phyloP scores from a whole-genome alignment of 1,140 invertebrate species.

The Microvelia longipes region DNA sequence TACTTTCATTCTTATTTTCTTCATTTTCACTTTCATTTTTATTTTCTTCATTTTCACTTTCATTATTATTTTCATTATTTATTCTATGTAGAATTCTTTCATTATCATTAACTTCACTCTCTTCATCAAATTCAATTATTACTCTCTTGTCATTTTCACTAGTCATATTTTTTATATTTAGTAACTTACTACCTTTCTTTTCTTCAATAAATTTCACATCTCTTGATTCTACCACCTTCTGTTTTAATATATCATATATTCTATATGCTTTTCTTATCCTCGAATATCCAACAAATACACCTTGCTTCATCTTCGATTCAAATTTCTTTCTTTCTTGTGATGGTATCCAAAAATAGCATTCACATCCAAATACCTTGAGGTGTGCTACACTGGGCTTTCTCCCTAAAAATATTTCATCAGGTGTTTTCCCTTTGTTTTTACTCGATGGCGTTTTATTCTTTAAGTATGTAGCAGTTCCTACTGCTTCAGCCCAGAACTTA shows the following conservation, averaged over 20 bases:
- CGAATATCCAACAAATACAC: conserved; percentile 1
- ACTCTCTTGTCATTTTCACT: neutral
- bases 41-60: no score
- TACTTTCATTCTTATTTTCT: no score
- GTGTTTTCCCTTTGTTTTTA: conserved; percentile 16
- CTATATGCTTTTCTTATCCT: neutral
- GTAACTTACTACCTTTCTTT: neutral
- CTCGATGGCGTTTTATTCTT: conserved; percentile 21
- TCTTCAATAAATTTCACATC: neutral
- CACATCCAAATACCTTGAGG: conserved; percentile 26
- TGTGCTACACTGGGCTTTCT: conserved; percentile 21
- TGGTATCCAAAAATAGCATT: conserved; percentile 20
- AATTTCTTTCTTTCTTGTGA: conserved; percentile 16
- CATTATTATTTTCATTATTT: no score
- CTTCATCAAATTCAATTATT: neutral
- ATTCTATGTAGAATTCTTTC: neutral
- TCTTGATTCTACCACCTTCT: neutral
- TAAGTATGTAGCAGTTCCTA: conserved; percentile 19
- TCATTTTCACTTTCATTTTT: no score
- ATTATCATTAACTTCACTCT: neutral
- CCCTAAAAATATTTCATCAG: conserved; percentile 25
- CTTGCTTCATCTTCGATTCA: conserved; percentile 2
- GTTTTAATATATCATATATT: neutral
- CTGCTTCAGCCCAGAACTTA: conserved; percentile 25
- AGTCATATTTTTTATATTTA: neutral